A percentile compares a stretch with the other conserved stretches of the same genome.
These are phyloP conservation scores for Heliconius hortense DNA, from an alignment of 2,888 invertebrate genomes.

Conservation along the genomic window DNA sequence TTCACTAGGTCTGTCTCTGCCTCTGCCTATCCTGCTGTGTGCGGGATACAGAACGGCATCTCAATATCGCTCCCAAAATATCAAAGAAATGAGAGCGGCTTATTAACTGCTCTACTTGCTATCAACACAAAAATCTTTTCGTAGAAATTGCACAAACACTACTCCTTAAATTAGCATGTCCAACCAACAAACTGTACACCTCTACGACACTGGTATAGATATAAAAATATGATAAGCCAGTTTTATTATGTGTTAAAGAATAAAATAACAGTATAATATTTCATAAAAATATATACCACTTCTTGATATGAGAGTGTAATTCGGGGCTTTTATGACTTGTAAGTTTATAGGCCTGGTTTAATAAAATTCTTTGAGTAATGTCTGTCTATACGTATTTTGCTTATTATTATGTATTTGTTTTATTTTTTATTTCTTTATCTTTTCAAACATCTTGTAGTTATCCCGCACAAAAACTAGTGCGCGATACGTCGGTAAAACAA, in stretches of 20 bases:
- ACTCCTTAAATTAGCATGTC: too few species aligned
- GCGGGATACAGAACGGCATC: too few species aligned
- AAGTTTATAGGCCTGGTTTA: slow-evolving; percentile 37
- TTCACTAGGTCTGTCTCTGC: too few species aligned
- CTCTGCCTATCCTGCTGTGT: too few species aligned
- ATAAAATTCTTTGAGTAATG: slow-evolving; percentile 31
- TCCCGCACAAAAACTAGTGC: neutral
- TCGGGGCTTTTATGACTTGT: slow-evolving; percentile 35
- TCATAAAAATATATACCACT: slow-evolving; percentile 14
- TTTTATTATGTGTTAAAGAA: slow-evolving; percentile 9
- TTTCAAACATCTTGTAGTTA: neutral
- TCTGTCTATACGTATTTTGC: slow-evolving; percentile 13
- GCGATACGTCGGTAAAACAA: neutral
- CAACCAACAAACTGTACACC: too few species aligned
- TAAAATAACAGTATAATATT: slow-evolving; percentile 14
- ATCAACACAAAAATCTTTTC: too few species aligned
- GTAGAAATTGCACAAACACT: too few species aligned
- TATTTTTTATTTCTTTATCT: neutral
- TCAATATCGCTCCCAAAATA: too few species aligned
- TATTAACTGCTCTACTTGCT: too few species aligned
- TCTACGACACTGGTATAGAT: neutral
- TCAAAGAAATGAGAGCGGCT: too few species aligned
- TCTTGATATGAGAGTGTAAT: slow-evolving; percentile 10
- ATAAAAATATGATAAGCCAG: neutral
- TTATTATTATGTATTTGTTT: slow-evolving; percentile 21